These are phyloP conservation scores for Triplophysa tibetana DNA, from an alignment of 2,113 vertebrate genomes.

Conservation along the genomic window DNA sequence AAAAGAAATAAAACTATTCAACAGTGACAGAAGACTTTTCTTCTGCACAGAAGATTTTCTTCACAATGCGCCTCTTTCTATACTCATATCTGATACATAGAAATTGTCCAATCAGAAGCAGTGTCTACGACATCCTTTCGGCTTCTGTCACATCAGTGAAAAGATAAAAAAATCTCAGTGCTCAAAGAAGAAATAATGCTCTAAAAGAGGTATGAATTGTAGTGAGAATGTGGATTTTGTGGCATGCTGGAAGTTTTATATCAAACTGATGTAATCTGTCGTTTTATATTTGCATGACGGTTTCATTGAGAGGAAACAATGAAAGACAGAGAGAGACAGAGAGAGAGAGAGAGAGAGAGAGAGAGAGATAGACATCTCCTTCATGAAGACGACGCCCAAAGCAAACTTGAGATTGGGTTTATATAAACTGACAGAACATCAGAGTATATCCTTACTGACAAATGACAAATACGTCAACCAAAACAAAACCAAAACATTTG, in stretches of 20 bases:
- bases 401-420: no score
- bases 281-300: background rate
- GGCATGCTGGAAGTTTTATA: background rate
- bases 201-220: background rate
- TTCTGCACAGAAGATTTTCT: background rate
- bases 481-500: no score
- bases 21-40: background rate
- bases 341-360: no score
- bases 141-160: background rate
- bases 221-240: background rate
- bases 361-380: no score
- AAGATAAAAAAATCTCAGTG: background rate
- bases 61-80: background rate
- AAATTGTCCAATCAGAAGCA: background rate
- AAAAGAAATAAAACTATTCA: background rate
- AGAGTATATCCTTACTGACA: no score
- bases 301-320: background rate
- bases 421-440: no score
- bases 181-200: background rate
- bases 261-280: background rate
- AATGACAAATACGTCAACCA: no score
- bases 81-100: background rate
- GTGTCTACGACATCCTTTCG: background rate
- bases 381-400: no score
- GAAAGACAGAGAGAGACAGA: no score